Evolutionary conservation across 2,797 vertebrate genomes (phyloP), one percentile per base, ranked within the genome.

Genomic region (Saxicola maurus): DNA sequence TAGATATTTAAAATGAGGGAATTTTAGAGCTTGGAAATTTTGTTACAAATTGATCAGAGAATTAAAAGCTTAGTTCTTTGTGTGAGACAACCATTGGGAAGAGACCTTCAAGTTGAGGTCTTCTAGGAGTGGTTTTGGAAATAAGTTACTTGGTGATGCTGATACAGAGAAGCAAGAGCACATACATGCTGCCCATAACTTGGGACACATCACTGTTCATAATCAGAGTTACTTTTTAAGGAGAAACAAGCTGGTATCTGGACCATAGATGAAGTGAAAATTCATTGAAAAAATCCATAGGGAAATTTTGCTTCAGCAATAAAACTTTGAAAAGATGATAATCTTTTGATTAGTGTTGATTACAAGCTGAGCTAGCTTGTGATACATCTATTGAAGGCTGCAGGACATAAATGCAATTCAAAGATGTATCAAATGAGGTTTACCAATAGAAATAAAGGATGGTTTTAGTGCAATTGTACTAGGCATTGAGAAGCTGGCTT

Each of bases 381-480:
- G 74, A 33, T 88, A 51, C 71, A 92, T 74, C 90, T 92, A 81
- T 79, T 76, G 56, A 69, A 82, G n/a, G 45, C 40, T 82, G 66
- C 59, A 91, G 61, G 49, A 82, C 21, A 61, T 46, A 82, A 86
- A 84, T 66, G 67, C 60, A 60, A 30, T 81, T 61, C 62, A 51
- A 33, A 88, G 37, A 52, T 12, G 1, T 6, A 37, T 69, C 52
- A 73, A 37, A 86, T 24, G 43, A 84, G 40, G 13, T 43, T 82
- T 88, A 9, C 59, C 28, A 57, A 0, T 18, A 59, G 78, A 62
- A 90, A 59, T 66, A 84, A 74, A 37, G 51, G 51, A 73, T 35
- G 14, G 53, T 64, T 92, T 91, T 56, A 78, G 62, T 75, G 56
- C 33, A 4, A 13, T 59, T 91, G 71, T 87, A 67, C 11, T 64